A percentile compares a stretch with the other conserved stretches of the same genome.
phyloP scores from a whole-genome alignment of 2,113 vertebrate genomes.

The Melierax canorus region DNA sequence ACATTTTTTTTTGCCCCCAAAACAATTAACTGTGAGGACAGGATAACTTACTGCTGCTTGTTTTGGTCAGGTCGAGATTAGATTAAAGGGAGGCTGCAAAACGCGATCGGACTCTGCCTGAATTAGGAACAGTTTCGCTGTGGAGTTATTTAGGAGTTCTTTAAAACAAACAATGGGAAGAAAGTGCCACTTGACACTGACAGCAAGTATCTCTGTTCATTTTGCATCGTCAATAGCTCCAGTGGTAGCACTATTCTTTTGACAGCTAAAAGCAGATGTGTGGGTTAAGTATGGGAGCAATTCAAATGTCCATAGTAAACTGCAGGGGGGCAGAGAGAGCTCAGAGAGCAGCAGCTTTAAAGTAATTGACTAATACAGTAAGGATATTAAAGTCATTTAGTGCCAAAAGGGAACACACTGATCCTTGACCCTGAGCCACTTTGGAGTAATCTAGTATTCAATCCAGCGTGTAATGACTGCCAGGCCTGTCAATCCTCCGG shows the following conservation, averaged over 20 bases:
- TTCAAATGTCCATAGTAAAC: slow-evolving; percentile 86
- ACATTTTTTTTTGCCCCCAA: not conserved
- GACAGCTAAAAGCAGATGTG: slow-evolving; percentile 82
- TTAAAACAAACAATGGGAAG: slow-evolving; percentile 69
- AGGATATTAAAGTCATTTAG: slow-evolving; percentile 99
- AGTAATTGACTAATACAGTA: slow-evolving; percentile 99
- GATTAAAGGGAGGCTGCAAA: not conserved
- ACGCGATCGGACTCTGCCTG: not conserved
- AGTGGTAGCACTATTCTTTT: slow-evolving; percentile 78
- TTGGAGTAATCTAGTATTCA: slow-evolving; percentile 99
- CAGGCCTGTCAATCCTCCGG: slow-evolving; percentile 97
- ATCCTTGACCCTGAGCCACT: slow-evolving; percentile 99
- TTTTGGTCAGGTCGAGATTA: not conserved
- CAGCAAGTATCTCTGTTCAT: slow-evolving; percentile 71
- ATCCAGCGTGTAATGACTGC: slow-evolving; percentile 99
- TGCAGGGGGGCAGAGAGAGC: slow-evolving; percentile 82
- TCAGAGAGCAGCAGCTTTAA: slow-evolving; percentile 89
- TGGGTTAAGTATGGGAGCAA: slow-evolving; percentile 86
- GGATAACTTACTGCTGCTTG: not conserved
- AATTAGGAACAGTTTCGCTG: slow-evolving; percentile 12
- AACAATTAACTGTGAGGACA: not conserved
- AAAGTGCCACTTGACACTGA: slow-evolving; percentile 71
- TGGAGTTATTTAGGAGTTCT: slow-evolving; percentile 57
- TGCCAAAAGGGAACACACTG: slow-evolving; percentile 99
- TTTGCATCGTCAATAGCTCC: slow-evolving; percentile 75